Conservation (phyloP, 2,888 invertebrate species). For the Heterodera filipjevi region DNA sequence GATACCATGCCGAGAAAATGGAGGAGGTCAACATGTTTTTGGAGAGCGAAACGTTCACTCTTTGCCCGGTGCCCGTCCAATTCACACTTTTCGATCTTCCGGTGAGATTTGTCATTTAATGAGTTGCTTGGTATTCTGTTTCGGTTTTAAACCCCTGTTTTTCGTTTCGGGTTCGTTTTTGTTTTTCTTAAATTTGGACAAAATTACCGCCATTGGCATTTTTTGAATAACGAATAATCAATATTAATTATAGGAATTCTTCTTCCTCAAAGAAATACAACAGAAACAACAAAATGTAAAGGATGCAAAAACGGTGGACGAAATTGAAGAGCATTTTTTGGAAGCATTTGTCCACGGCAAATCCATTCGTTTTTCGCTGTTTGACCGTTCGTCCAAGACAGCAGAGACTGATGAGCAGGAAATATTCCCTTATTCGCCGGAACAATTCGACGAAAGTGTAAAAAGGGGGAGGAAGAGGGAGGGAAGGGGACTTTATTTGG, state of each 20-base stretch:
- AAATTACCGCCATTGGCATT: no score
- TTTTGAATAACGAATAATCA: not conserved
- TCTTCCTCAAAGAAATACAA: conserved; percentile 48
- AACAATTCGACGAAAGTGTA: conserved; percentile 8
- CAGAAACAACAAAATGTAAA: not conserved
- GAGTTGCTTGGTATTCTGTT: no score
- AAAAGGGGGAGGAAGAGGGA: not conserved
- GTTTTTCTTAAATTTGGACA: no score
- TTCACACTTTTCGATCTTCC: conserved; percentile 62
- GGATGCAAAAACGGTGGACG: not conserved
- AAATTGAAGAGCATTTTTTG: not conserved
- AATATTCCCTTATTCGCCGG: not conserved
- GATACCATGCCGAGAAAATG: conserved; percentile 55
- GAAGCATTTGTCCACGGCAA: not conserved
- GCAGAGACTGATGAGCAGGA: not conserved
- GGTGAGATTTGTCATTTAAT: conserved; percentile 34
- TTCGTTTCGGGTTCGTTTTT: no score
- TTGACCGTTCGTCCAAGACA: not conserved
- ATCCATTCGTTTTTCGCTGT: not conserved
- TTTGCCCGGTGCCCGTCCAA: conserved; percentile 58
- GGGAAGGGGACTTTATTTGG: no score
- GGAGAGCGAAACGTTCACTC: conserved; percentile 61
- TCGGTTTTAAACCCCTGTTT: no score
- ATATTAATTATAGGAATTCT: conserved; percentile 50
- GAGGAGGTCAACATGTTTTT: conserved; percentile 61